These are phyloP conservation scores for Aphaenogaster ashmeadi DNA, from an alignment of 1,140 invertebrate genomes.

Conservation along the genomic window DNA sequence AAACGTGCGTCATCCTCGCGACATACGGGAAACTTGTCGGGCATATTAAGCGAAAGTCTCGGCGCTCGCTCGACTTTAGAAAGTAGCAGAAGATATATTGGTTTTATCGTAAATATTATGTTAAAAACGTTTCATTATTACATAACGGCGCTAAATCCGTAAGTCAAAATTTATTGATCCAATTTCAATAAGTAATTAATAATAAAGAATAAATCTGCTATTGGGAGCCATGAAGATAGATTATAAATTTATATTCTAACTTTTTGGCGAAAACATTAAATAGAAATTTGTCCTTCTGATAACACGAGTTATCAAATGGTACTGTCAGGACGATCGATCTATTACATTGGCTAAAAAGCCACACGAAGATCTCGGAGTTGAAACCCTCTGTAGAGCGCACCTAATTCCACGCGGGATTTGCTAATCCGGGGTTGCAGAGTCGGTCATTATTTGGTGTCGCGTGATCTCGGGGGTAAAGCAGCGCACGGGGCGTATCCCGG, in stretches of 20 bases:
- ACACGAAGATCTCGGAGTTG: constrained; percentile 63
- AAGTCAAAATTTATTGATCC: neutral
- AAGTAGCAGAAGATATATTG: neutral
- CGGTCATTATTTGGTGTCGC: constrained; percentile 79
- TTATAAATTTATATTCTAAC: neutral
- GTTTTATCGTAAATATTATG: neutral
- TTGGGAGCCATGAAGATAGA: no score
- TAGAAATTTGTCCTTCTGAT: neutral
- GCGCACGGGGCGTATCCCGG: constrained; percentile 62
- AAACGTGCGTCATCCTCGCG: constrained; percentile 69
- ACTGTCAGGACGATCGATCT: constrained; percentile 60
- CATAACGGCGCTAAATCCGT: neutral
- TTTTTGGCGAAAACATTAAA: neutral
- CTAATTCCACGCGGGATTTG: constrained; percentile 78
- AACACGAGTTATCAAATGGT: neutral
- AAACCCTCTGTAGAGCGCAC: constrained; percentile 67
- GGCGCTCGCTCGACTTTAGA: neutral
- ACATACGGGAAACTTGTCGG: constrained; percentile 39
- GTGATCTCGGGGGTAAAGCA: constrained; percentile 75
- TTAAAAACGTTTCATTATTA: neutral
- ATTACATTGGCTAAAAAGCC: constrained; percentile 51
- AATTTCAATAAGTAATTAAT: neutral
- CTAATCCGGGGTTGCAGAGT: constrained; percentile 79
- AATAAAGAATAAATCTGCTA: neutral
- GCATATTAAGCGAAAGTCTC: constrained; percentile 35